A percentile compares a stretch with the other conserved stretches of the same genome.
Evolutionary conservation across 2,113 vertebrate species (phyloP).

Genomic region (Thermophis baileyi): DNA sequence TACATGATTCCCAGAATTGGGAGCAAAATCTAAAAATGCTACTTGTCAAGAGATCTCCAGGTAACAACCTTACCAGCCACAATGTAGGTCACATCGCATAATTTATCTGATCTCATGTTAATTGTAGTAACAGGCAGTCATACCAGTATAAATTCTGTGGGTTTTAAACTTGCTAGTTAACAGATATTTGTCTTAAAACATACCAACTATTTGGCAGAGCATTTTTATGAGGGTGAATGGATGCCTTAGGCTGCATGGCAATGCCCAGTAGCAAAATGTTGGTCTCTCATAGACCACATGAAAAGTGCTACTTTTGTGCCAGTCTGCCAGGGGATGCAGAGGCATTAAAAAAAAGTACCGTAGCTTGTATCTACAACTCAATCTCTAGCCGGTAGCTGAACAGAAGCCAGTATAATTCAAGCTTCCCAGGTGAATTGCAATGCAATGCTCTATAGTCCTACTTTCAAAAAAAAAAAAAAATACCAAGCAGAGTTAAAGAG

Average conservation of each 20-base stretch:
- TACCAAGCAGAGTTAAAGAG: not conserved
- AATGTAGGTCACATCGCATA: slow-evolving; percentile 9
- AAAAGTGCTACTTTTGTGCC: not conserved
- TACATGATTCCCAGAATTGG: too few relatives aligned
- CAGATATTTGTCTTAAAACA: slow-evolving; percentile 37
- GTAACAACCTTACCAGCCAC: not conserved
- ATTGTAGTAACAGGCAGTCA: not conserved
- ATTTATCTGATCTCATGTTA: slow-evolving; percentile 27
- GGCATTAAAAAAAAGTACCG: not conserved
- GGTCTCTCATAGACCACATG: rapidly evolving
- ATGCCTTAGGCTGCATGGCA: not conserved
- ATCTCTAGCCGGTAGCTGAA: not conserved
- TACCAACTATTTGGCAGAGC: not conserved
- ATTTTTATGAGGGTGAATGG: slow-evolving; percentile 14
- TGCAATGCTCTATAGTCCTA: not conserved
- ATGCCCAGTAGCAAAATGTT: not conserved
- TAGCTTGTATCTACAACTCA: not conserved
- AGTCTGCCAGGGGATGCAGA: not conserved
- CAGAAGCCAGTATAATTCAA: not conserved
- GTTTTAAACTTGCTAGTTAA: slow-evolving; percentile 18
- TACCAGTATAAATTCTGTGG: not conserved
- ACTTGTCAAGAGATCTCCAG: slow-evolving; percentile 10
- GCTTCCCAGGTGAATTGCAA: not conserved
- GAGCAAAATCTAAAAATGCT: not conserved
- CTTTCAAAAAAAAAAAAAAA: too few relatives aligned